Evolutionary conservation across 2,113 vertebrate genomes (phyloP).

Genomic region (Hemibagrus wyckioides): DNA sequence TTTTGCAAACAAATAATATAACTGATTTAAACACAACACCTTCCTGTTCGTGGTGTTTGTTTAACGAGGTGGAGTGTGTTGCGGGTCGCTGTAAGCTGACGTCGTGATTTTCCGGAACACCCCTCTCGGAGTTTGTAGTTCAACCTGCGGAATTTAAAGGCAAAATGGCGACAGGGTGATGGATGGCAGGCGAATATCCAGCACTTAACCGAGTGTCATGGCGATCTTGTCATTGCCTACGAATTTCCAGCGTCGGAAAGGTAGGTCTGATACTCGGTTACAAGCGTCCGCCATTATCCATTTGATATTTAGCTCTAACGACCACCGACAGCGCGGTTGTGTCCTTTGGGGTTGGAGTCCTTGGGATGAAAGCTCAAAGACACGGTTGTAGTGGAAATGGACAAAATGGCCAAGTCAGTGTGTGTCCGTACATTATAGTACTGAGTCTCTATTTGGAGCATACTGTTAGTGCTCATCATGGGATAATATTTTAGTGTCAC

Average conservation of each 20-base stretch:
- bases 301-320: neutral
- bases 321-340: constrained; percentile 38
- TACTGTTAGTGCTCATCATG: neutral
- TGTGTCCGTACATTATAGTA: too few species aligned
- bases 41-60: neutral
- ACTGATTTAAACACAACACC: rapidly evolving
- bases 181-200: constrained; percentile 58
- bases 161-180: constrained; percentile 72
- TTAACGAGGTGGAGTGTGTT: neutral
- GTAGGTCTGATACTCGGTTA: constrained; percentile 59
- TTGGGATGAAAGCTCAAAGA: constrained; percentile 55
- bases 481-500: neutral
- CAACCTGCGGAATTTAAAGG: constrained; percentile 66
- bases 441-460: neutral
- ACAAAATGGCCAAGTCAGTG: constrained; percentile 40
- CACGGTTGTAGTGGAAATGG: constrained; percentile 40
- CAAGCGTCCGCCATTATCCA: constrained; percentile 12
- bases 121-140: constrained; percentile 57
- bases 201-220: constrained; percentile 57
- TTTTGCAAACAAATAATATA: neutral
- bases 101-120: constrained; percentile 29
- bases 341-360: constrained; percentile 51
- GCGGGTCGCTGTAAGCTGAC: neutral
- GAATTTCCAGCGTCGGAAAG: constrained; percentile 55
- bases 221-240: constrained; percentile 51